These are phyloP conservation scores for Crotalus helleri DNA, from an alignment of 2,113 vertebrate species.

Conservation along the genomic window DNA sequence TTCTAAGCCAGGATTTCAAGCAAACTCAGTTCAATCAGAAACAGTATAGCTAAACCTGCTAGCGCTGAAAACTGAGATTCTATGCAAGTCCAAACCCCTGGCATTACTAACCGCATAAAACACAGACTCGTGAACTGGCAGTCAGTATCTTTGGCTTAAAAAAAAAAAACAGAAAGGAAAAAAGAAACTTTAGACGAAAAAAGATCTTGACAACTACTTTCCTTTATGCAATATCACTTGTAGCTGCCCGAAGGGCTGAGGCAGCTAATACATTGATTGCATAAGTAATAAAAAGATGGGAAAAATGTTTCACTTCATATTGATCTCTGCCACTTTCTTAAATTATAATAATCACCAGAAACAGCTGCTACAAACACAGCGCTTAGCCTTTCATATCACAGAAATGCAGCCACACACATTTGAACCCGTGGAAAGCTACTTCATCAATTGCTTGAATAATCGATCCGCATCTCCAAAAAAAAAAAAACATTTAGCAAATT, in stretches of 20 bases:
- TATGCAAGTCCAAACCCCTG: background rate
- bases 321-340: background rate
- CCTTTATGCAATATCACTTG: background rate
- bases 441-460: background rate
- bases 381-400: background rate
- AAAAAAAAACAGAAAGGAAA: background rate
- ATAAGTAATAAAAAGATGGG: background rate
- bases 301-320: background rate
- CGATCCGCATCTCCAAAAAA: background rate
- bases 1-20: background rate
- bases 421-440: background rate
- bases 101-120: background rate
- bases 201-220: background rate
- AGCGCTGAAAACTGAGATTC: background rate
- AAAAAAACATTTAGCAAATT: background rate
- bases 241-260: background rate
- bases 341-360: background rate
- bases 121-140: background rate
- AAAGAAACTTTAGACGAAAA: background rate
- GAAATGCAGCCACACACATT: background rate
- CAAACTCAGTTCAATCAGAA: background rate
- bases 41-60: background rate
- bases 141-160: background rate
- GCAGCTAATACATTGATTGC: background rate
- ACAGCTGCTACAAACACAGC: background rate